Evolutionary conservation across 2,888 invertebrate species (phyloP).

Genomic region (Hyles lineata): DNA sequence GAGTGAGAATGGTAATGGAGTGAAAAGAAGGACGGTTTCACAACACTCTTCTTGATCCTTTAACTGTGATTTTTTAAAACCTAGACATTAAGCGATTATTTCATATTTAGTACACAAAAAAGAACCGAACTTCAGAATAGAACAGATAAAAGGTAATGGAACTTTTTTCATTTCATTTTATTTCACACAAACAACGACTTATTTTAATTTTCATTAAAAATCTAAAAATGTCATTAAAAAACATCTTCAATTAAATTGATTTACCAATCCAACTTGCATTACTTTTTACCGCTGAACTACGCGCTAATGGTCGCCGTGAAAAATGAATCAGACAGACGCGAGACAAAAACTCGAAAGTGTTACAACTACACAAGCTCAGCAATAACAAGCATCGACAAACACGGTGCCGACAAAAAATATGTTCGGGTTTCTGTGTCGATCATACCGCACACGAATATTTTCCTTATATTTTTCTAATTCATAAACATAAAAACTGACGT

Average conservation of each 20-base stretch:
- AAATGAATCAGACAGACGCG: neutral
- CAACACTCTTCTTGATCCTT: too few species aligned
- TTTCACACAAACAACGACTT: too few species aligned
- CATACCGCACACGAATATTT: neutral
- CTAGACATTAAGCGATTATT: too few species aligned
- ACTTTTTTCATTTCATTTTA: too few species aligned
- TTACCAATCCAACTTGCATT: neutral
- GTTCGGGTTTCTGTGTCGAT: slow-evolving; percentile 10
- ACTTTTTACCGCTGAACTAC: neutral
- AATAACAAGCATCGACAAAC: neutral
- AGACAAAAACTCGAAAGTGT: slow-evolving; percentile 8
- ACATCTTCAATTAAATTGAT: neutral
- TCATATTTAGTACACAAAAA: too few species aligned
- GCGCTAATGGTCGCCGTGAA: slow-evolving; percentile 3
- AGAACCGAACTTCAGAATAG: too few species aligned
- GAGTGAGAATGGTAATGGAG: too few species aligned
- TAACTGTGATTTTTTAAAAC: too few species aligned
- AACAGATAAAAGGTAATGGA: too few species aligned
- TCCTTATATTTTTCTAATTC: neutral
- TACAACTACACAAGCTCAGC: neutral
- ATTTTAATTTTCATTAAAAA: too few species aligned
- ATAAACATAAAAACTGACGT: neutral
- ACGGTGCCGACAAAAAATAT: neutral
- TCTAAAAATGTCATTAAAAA: neutral
- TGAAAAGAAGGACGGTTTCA: too few species aligned